Base-by-base conservation (phyloP, 2,797 vertebrate genomes). In the Allobates femoralis region DNA sequence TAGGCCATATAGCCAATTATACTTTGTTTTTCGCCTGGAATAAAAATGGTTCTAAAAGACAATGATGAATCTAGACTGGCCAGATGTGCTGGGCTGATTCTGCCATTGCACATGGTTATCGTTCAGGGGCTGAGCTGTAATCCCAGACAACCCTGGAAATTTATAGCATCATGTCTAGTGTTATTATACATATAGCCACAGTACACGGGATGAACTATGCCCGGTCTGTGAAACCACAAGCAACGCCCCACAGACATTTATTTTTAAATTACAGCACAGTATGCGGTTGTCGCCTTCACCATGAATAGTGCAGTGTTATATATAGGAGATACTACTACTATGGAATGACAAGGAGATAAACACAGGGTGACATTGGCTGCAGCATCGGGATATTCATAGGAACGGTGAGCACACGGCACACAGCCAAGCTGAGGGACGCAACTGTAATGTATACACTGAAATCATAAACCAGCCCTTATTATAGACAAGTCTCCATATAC, bases 301-400 rank as follows among this genome's bases (percentile, higher is more conserved):
- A 69, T 82, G 71, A 82, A 86, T 67, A 73, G 85, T 37, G 30
- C 71, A 37, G 69, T 51, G 46, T 67, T 86, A 86, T 66, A 82
- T 82, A 82, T 86, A 86, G 85, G 5, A 21, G n/a, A 67, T 56
- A 28, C 21, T 19, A 50, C 26, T 86, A 86, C 85, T 86, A 86
- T 23, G 71, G 85, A 69, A 82, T 82, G 79, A 76, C 41, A 58
- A 11, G 46, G 18, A 62, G 62, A 71, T 67, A 75, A 83, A 79
- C 84, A 56, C 46, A 51, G 58, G 30, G 76, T 19, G 62, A 50
- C 80, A 53, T 19, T 55, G 66, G 66, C 50, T 50, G 26, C 19
- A 69, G 62, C 50, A 55, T 64, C 32, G 14, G 77, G 79, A 66
- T 80, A 80, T 80, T 64, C 58, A 80, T 80, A 80, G 79, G 10